Percentiles rank a stretch among this genome's conserved stretches.
Conservation (phyloP, 2,113 vertebrate genomes). For the Nerophis ophidion region DNA sequence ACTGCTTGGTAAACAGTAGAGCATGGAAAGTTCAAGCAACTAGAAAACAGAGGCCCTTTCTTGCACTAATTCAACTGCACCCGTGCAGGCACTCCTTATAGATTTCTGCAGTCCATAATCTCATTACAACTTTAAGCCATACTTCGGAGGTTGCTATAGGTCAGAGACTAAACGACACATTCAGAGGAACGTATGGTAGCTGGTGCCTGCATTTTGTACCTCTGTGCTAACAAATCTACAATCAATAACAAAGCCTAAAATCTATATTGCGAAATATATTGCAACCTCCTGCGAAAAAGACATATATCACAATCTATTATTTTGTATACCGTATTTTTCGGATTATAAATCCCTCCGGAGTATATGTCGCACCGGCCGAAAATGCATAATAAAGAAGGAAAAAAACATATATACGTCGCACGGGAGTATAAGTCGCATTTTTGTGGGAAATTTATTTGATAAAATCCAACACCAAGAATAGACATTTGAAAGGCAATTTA, state of each 20-base stretch:
- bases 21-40: conserved; percentile 47
- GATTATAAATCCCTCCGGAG: too few species aligned
- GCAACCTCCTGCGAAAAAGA: too few species aligned
- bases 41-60: conserved; percentile 48
- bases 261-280: too few species aligned
- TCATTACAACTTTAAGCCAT: conserved; percentile 61
- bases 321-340: too few species aligned
- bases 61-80: conserved; percentile 49
- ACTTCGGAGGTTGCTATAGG: conserved; percentile 58
- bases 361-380: too few species aligned
- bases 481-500: too few species aligned
- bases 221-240: not conserved
- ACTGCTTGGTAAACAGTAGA: conserved; percentile 53
- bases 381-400: too few species aligned
- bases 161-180: conserved; percentile 19
- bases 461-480: too few species aligned
- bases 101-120: conserved; percentile 61
- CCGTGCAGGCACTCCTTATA: conserved; percentile 43
- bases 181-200: conserved; percentile 4
- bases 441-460: too few species aligned
- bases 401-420: too few species aligned
- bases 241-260: not conserved
- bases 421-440: too few species aligned
- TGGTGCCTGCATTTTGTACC: not conserved
- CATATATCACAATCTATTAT: too few species aligned